Percentiles rank a stretch among this genome's conserved stretches.
Evolutionary conservation across 2,888 invertebrate genomes (phyloP).

Genomic region (Danaus chrysippus): DNA sequence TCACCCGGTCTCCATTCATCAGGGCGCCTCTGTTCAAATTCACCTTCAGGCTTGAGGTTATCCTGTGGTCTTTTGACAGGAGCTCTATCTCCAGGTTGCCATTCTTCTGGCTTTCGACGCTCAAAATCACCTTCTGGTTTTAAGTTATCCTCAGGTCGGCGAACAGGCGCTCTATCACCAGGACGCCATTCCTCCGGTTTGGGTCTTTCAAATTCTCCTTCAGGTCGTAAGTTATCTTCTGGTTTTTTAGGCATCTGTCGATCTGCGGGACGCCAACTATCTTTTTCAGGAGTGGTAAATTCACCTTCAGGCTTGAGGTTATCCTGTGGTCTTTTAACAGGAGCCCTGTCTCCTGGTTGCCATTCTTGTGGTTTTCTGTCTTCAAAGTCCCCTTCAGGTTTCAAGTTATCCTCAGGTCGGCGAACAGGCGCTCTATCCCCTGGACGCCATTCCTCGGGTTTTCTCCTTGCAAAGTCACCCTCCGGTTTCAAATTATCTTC

Average conservation of each 20-base stretch:
- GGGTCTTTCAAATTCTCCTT: conserved; percentile 70
- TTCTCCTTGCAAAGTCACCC: conserved; percentile 66
- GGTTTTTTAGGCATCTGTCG: conserved; percentile 49
- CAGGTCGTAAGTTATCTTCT: conserved; percentile 71
- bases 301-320: conserved; percentile 75
- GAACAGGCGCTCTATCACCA: conserved; percentile 52
- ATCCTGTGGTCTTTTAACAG: conserved; percentile 71
- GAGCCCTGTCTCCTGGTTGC: too few species aligned
- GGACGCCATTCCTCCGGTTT: conserved; percentile 50
- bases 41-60: conserved; percentile 48
- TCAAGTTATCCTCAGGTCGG: conserved; percentile 59
- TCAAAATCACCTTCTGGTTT: conserved; percentile 76
- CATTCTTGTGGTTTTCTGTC: conserved; percentile 60
- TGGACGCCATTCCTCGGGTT: conserved; percentile 48
- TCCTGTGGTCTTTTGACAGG: conserved; percentile 77
- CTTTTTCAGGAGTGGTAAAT: conserved; percentile 76
- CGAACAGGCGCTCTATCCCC: conserved; percentile 54
- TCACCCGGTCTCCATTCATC: conserved; percentile 60
- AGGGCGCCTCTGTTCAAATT: conserved; percentile 54
- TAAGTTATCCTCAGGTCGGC: conserved; percentile 68
- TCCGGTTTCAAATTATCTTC: conserved; percentile 61
- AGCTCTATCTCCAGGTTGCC: conserved; percentile 68
- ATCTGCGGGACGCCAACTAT: conserved; percentile 67
- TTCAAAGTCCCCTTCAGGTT: conserved; percentile 78
- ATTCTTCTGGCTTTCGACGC: conserved; percentile 51